These are phyloP conservation scores for Premnoplex brunnescens DNA, from an alignment of 2,797 vertebrate species.

Conservation along the genomic window DNA sequence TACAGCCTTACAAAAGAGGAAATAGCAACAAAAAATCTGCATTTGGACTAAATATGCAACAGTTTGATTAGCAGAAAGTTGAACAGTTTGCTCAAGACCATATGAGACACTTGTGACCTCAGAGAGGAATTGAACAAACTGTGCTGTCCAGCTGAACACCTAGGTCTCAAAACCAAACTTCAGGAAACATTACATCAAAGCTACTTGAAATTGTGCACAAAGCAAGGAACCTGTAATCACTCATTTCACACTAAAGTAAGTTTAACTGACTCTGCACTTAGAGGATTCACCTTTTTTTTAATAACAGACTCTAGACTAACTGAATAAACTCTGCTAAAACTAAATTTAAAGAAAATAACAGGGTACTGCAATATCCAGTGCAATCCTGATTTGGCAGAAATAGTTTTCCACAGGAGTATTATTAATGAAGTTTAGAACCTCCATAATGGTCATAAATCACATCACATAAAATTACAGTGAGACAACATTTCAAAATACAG, in stretches of 20 bases:
- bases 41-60: not conserved
- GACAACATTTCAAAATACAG: not conserved
- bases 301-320: not conserved
- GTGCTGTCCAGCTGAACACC: not conserved
- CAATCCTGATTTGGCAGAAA: not conserved
- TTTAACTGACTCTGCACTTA: not conserved
- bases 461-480: not conserved
- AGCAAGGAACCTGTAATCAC: not conserved
- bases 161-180: not conserved
- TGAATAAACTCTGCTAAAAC: not conserved
- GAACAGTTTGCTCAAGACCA: not conserved
- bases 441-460: not conserved
- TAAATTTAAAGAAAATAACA: not conserved
- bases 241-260: not conserved
- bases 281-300: not conserved
- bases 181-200: not conserved
- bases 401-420: not conserved
- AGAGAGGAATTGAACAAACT: not conserved
- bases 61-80: not conserved
- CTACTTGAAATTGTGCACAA: not conserved
- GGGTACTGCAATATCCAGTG: not conserved
- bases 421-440: not conserved
- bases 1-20: not conserved
- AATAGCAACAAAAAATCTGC: not conserved
- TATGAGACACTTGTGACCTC: not conserved